Percentiles rank a stretch among this genome's conserved stretches.
Conservation (phyloP, 1,140 invertebrate species). For the Platorchestia sp. region DNA sequence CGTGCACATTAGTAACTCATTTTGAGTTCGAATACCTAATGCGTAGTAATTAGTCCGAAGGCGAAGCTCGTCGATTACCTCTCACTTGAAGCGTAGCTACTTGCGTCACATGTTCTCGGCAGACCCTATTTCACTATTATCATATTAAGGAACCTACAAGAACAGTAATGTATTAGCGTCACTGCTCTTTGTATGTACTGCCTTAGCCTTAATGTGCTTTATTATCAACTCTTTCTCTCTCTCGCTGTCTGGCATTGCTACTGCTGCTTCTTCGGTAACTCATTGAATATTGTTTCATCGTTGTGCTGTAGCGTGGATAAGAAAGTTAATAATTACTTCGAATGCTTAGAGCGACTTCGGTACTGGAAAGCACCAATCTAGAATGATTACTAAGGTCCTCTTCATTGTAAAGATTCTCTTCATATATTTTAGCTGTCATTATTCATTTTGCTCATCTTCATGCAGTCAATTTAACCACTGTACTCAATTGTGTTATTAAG, state of each 20-base stretch:
- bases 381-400: not conserved
- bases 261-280: conserved; percentile 14
- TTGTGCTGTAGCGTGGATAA: not conserved
- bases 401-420: not conserved
- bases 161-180: not conserved
- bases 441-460: not conserved
- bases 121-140: not conserved
- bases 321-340: not conserved
- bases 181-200: conserved; percentile 29
- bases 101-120: not conserved
- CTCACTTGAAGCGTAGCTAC: not conserved
- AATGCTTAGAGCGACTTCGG: not conserved
- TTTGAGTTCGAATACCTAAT: not conserved
- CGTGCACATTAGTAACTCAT: not conserved
- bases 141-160: not conserved
- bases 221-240: not conserved
- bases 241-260: not conserved
- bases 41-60: not conserved
- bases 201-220: conserved; percentile 52
- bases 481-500: not conserved
- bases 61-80: not conserved
- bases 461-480: not conserved
- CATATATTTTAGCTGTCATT: not conserved
- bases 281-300: not conserved
- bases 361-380: not conserved